These are phyloP conservation scores for Nephila pilipes DNA, from an alignment of 1,140 invertebrate genomes.

Conservation along the genomic window DNA sequence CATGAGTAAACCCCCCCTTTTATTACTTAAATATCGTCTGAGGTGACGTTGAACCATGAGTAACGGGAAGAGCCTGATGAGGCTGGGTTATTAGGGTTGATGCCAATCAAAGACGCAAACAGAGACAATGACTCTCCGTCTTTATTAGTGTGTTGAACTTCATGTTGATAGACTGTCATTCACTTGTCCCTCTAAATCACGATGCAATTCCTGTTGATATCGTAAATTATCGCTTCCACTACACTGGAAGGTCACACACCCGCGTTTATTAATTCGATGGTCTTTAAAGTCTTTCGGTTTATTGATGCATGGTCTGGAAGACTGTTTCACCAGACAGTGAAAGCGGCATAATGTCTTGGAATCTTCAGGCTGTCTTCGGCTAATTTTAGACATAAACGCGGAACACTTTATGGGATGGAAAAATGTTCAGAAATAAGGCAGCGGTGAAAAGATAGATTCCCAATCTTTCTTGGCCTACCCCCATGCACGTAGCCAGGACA, in stretches of 20 bases:
- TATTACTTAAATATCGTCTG: constrained; percentile 23
- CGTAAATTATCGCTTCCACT: neutral
- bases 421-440: too few species aligned
- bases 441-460: too few species aligned
- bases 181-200: neutral
- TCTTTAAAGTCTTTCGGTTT: too few species aligned
- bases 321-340: too few species aligned
- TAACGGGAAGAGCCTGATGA: constrained; percentile 5
- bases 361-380: too few species aligned
- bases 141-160: constrained; percentile 34
- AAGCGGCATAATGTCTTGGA: too few species aligned
- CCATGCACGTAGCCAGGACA: too few species aligned
- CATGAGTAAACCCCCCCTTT: constrained; percentile 10
- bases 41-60: neutral
- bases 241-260: neutral
- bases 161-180: constrained; percentile 25
- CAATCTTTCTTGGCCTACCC: too few species aligned
- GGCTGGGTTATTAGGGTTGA: neutral
- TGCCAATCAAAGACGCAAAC: constrained; percentile 21
- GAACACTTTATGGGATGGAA: too few species aligned
- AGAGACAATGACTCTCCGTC: neutral
- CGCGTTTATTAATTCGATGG: neutral
- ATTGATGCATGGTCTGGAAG: too few species aligned
- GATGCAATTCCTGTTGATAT: neutral
- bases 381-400: too few species aligned